Base-by-base conservation (phyloP, 2,888 invertebrate species). In the Cheilosia vernalis region DNA sequence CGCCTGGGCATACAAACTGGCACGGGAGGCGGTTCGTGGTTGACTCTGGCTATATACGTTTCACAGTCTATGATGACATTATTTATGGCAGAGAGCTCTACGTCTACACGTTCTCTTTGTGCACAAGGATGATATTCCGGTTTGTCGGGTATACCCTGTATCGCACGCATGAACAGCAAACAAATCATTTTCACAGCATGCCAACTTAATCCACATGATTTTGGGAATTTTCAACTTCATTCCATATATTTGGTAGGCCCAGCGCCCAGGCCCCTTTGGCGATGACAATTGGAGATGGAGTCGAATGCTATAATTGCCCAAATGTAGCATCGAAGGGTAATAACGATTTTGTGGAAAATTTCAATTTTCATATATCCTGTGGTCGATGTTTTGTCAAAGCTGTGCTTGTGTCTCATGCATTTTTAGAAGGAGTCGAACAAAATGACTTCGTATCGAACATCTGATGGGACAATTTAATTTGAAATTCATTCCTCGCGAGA, bases 161-260 rank as follows among this genome's bases (percentile, higher is more conserved):
- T 4, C 17, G 44, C 30, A 66, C 58, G 27, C 63, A 60, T 79
- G 51, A 51, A 79, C 40, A 42, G 42, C 17, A 30, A 60, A 60
- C 72, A 72, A 73, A 79, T 79, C 72, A 72, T 79, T 64, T 79
- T 66, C 73, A 79, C 73, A 72, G 53, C 64, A 79, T 58, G 24
- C 58, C 78, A 53, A 42, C 78, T 44, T 73, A 79, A 79, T 79
- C 64, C 51, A 73, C 42, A 79, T 51, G 73, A 60, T 66, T 73
- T 72, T 79, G 30, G n/a, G 64, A 72, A 79, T 79, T 73, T 66
- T 64, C 64, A 72, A 79, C 66, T 60, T 19, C 42, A 66, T 58
- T 63, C 58, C 27, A 64, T 2, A 64, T 2, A 21, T 37, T 53
- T 10, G 10, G 42, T 10, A 49, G 17, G 19, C 15, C 37, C 40